Conservation (phyloP, 2,888 invertebrate genomes). For the Cheilosia vernalis region DNA sequence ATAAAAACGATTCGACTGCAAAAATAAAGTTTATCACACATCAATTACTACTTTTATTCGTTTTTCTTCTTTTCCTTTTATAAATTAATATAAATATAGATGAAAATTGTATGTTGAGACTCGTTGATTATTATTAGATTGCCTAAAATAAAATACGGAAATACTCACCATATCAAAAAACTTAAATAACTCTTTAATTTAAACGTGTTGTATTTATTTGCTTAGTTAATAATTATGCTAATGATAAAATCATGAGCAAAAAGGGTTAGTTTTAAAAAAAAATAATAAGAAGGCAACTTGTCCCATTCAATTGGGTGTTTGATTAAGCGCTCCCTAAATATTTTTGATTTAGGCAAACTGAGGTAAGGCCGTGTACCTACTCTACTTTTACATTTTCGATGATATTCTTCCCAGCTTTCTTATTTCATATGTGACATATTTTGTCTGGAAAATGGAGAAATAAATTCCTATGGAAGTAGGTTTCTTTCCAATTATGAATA, state of each 20-base stretch:
- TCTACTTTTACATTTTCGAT: too few species aligned
- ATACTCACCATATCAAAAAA: conserved; percentile 40
- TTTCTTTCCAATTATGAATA: too few species aligned
- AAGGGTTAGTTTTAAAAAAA: conserved; percentile 25
- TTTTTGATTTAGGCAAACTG: conserved; percentile 18
- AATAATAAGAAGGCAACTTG: conserved; percentile 45
- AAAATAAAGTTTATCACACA: conserved; percentile 52
- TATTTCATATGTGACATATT: too few species aligned
- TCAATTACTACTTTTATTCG: conserved; percentile 27
- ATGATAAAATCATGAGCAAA: conserved; percentile 14
- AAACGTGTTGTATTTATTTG: conserved; percentile 49
- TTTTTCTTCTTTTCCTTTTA: not conserved
- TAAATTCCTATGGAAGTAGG: too few species aligned
- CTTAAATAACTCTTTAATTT: conserved; percentile 25
- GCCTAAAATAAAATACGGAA: conserved; percentile 23
- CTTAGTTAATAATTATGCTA: conserved; percentile 45
- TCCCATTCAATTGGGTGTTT: conserved; percentile 60
- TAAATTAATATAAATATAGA: not conserved
- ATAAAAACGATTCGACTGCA: conserved; percentile 28
- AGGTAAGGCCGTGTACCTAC: too few species aligned
- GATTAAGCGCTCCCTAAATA: conserved; percentile 30
- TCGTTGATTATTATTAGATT: conserved; percentile 23
- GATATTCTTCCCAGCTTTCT: too few species aligned
- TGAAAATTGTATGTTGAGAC: conserved; percentile 34
- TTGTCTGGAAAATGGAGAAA: too few species aligned